These are phyloP conservation scores for Tauraco hartlaubi DNA, from an alignment of 2,797 vertebrate species.

Conservation along the genomic window DNA sequence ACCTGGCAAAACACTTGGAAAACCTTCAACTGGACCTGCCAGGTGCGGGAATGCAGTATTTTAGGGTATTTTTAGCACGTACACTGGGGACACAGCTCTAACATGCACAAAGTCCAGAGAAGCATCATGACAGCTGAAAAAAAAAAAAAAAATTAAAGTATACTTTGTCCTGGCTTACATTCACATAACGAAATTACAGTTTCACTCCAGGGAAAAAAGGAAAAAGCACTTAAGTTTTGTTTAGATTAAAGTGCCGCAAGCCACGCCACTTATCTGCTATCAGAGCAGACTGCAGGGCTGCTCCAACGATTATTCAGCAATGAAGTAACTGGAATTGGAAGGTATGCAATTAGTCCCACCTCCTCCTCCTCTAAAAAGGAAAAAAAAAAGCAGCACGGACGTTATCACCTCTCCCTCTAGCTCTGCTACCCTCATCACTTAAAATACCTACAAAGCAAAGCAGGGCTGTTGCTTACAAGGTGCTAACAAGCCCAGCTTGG, in stretches of 20 bases:
- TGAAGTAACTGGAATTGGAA: constrained; percentile 59
- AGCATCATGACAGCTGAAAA: constrained; percentile 12
- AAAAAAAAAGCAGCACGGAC: background rate
- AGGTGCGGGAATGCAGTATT: background rate
- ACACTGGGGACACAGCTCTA: background rate
- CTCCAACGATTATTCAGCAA: constrained; percentile 41
- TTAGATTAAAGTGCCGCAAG: constrained; percentile 50
- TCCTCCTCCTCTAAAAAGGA: background rate
- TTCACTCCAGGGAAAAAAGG: constrained; percentile 52
- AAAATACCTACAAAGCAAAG: constrained; percentile 58
- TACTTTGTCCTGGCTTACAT: constrained; percentile 24
- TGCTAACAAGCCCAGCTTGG: constrained; percentile 27
- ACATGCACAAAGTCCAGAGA: background rate
- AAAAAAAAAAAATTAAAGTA: background rate
- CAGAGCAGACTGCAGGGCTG: constrained; percentile 49
- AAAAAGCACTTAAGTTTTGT: constrained; percentile 63
- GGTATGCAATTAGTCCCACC: constrained; percentile 46
- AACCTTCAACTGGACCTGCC: constrained; percentile 9
- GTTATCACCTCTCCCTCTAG: constrained; percentile 29
- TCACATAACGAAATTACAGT: constrained; percentile 19
- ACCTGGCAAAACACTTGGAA: background rate
- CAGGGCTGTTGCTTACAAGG: constrained; percentile 2
- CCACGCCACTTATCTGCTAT: constrained; percentile 53
- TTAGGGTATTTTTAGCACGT: background rate
- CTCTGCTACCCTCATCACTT: constrained; percentile 30